Evolutionary conservation across 1,140 invertebrate species (phyloP).

Genomic region (Bombus huntii): DNA sequence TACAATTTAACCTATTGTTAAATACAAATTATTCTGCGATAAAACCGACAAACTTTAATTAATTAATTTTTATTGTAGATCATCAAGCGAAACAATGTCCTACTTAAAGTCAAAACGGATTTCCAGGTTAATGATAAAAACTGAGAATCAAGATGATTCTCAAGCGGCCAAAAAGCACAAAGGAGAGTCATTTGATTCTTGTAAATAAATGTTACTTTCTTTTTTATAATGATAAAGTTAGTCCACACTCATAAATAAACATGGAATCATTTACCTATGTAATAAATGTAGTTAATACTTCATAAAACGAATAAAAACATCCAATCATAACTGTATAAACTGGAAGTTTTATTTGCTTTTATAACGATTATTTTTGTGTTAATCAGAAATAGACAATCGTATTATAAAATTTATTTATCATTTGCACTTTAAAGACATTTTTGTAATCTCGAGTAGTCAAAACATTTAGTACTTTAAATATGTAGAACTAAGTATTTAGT

Average conservation of each 20-base stretch:
- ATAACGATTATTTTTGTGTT: background rate
- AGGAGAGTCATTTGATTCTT: conserved; percentile 77
- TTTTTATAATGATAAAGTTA: conserved; percentile 68
- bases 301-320: conserved; percentile 64
- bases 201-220: conserved; percentile 81
- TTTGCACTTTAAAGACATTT: background rate
- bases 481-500: too few species aligned
- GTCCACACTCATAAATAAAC: conserved; percentile 53
- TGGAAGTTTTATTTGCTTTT: background rate
- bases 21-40: background rate
- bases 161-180: conserved; percentile 77
- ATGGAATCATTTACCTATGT: conserved; percentile 73
- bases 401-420: background rate
- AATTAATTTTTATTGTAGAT: conserved; percentile 59
- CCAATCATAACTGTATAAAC: conserved; percentile 35
- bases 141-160: conserved; percentile 74
- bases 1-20: background rate
- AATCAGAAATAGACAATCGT: background rate
- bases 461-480: background rate
- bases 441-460: background rate
- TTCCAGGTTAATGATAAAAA: conserved; percentile 75
- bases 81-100: conserved; percentile 72
- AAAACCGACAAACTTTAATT: background rate
- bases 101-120: conserved; percentile 79
- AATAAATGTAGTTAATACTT: conserved; percentile 75